These are phyloP conservation scores for Hipparchia semele DNA, from an alignment of 2,888 invertebrate species.

Conservation along the genomic window DNA sequence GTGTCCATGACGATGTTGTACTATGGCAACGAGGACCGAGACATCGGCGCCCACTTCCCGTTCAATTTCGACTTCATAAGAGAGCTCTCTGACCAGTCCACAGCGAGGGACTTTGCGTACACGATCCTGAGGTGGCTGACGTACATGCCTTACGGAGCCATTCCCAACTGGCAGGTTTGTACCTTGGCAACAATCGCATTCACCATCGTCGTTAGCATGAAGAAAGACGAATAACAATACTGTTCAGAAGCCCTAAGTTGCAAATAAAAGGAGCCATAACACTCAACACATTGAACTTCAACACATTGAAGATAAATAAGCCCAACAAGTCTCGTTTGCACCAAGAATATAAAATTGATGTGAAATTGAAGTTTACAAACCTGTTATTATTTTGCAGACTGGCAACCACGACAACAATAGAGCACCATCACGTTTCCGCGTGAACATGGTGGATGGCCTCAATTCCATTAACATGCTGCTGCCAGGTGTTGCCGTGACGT, in stretches of 20 bases:
- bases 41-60: slow-evolving; percentile 83
- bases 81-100: slow-evolving; percentile 68
- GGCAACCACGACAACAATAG: slow-evolving; percentile 88
- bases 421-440: slow-evolving; percentile 85
- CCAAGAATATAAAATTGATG: background rate
- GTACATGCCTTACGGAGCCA: slow-evolving; percentile 80
- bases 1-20: slow-evolving; percentile 82
- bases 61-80: slow-evolving; percentile 86
- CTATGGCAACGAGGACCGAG: slow-evolving; percentile 77
- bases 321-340: no score
- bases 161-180: slow-evolving; percentile 87
- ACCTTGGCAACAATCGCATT: background rate
- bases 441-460: slow-evolving; percentile 85
- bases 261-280: no score
- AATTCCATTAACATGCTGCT: slow-evolving; percentile 87
- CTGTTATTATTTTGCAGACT: slow-evolving; percentile 65
- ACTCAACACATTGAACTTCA: no score
- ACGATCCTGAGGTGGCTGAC: slow-evolving; percentile 83
- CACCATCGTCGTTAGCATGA: no score
- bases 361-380: background rate
- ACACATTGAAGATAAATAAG: no score
- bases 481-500: slow-evolving; percentile 90
- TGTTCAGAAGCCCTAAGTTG: no score
- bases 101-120: slow-evolving; percentile 74
- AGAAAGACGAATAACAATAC: no score